phyloP scores from a whole-genome alignment of 2,797 vertebrate genomes.

The Trachurus trachurus region DNA sequence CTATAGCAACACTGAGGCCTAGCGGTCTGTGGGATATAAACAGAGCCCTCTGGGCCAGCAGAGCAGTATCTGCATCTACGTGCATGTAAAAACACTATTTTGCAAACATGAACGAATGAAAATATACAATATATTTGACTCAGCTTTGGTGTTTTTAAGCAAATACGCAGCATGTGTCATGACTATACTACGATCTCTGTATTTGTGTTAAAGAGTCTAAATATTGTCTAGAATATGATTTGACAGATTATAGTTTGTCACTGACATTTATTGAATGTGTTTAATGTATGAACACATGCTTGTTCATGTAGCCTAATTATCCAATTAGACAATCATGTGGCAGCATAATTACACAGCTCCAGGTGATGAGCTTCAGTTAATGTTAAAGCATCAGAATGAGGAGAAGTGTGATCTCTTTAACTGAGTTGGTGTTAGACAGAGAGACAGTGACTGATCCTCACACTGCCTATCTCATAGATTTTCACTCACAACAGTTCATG shows the following conservation, averaged over 20 bases:
- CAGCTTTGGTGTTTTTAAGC: not conserved
- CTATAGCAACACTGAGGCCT: constrained; percentile 75
- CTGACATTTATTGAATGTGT: not conserved
- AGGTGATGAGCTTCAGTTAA: not conserved
- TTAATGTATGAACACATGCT: not conserved
- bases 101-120: not conserved
- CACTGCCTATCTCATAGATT: not conserved
- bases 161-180: not conserved
- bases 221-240: constrained; percentile 7
- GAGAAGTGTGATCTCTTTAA: not conserved
- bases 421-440: not conserved
- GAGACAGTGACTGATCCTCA: not conserved
- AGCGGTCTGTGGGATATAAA: constrained; percentile 68
- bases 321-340: not conserved
- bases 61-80: constrained; percentile 59
- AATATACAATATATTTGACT: not conserved
- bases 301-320: not conserved
- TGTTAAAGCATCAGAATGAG: not conserved
- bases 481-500: not conserved
- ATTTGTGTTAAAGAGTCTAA: not conserved
- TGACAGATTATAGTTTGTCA: not conserved
- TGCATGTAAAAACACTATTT: constrained; percentile 17
- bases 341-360: not conserved
- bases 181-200: not conserved
- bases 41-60: constrained; percentile 57